These are phyloP conservation scores for Watsonalla binaria DNA, from an alignment of 2,888 invertebrate species.

Conservation along the genomic window DNA sequence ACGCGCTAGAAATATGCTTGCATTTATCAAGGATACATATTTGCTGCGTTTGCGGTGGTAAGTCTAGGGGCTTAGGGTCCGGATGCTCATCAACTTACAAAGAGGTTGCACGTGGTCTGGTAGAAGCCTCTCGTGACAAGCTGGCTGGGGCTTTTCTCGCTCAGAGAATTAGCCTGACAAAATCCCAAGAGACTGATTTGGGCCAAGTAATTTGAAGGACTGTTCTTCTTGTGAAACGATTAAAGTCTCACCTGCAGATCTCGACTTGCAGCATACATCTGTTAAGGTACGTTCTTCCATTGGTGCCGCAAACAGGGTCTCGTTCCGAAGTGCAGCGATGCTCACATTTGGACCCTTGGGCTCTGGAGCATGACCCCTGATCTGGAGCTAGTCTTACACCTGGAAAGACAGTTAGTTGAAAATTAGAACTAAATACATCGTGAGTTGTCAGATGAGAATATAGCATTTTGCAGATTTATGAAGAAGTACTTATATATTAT, in stretches of 20 bases:
- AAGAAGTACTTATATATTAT: background rate
- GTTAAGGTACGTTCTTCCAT: conserved; percentile 89
- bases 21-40: no score
- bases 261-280: conserved; percentile 87
- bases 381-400: conserved; percentile 73
- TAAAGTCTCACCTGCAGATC: conserved; percentile 81
- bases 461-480: background rate
- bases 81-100: background rate
- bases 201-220: background rate
- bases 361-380: conserved; percentile 80
- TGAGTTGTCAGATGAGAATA: background rate
- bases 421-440: no score
- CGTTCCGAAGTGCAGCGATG: conserved; percentile 89
- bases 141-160: no score
- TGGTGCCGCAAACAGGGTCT: conserved; percentile 90
- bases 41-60: background rate
- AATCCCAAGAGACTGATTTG: no score
- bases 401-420: conserved; percentile 22
- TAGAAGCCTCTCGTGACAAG: no score
- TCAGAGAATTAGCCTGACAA: no score
- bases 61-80: background rate
- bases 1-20: no score
- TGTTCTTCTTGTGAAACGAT: background rate
- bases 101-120: no score
- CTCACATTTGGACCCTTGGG: conserved; percentile 83